phyloP scores from a whole-genome alignment of 2,113 vertebrate genomes.

The Chrysemys picta region DNA sequence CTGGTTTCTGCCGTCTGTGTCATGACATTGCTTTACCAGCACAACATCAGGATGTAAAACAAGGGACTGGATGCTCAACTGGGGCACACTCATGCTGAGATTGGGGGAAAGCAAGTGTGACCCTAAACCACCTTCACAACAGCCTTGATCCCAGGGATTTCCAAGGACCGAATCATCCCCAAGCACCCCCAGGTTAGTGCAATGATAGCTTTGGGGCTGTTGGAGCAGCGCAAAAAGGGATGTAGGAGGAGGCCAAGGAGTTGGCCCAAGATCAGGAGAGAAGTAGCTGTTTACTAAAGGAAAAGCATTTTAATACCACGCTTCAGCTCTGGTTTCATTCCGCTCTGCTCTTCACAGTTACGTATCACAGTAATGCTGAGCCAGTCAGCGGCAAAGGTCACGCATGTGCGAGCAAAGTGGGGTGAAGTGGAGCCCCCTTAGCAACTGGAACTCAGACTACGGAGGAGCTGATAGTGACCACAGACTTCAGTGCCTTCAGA shows the following conservation, averaged over 20 bases:
- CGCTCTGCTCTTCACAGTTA: background rate
- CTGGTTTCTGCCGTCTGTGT: too few relatives aligned
- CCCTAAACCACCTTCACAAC: background rate
- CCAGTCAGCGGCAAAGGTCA: background rate
- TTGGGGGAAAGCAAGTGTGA: background rate
- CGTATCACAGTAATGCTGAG: background rate
- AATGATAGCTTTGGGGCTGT: background rate
- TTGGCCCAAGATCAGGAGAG: background rate
- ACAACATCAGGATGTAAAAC: too few relatives aligned
- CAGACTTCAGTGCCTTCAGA: background rate
- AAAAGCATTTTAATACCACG: slow-evolving; percentile 1
- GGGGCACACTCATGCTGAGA: background rate
- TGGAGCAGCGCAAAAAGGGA: background rate
- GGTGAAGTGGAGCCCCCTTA: background rate
- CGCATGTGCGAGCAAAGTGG: background rate
- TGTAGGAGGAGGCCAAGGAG: background rate
- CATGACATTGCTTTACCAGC: too few relatives aligned
- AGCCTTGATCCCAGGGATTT: background rate
- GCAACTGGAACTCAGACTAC: background rate
- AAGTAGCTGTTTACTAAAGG: background rate
- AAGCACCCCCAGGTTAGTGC: background rate
- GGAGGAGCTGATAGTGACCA: background rate
- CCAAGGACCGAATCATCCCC: background rate
- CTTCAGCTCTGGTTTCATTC: slow-evolving; percentile 35
- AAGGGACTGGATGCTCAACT: background rate